These are phyloP conservation scores for Microctonus hyperodae DNA, from an alignment of 2,888 invertebrate species.

Conservation along the genomic window DNA sequence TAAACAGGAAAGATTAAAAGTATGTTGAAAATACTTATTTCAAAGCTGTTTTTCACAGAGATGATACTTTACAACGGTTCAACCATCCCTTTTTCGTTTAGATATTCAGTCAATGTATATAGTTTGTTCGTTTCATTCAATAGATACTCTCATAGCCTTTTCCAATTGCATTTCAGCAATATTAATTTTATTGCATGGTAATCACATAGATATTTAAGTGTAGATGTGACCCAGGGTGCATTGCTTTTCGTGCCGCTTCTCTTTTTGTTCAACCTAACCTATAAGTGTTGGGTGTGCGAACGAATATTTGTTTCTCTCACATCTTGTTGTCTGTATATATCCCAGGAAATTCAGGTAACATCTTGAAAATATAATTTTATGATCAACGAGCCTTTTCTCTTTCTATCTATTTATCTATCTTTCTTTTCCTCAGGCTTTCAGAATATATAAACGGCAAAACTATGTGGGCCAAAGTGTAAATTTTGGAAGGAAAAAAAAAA, in stretches of 20 bases:
- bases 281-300: background rate
- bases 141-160: constrained; percentile 41
- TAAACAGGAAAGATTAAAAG: constrained; percentile 22
- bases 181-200: constrained; percentile 50
- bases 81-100: constrained; percentile 7
- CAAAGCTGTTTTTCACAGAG: constrained; percentile 17
- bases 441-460: background rate
- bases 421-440: background rate
- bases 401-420: background rate
- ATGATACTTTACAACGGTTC: constrained; percentile 24
- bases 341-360: constrained; percentile 3
- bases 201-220: constrained; percentile 28
- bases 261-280: background rate
- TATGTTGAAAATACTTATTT: constrained; percentile 11
- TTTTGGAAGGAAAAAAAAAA: background rate
- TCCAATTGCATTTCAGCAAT: constrained; percentile 51
- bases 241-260: constrained; percentile 9
- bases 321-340: background rate
- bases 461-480: constrained; percentile 16
- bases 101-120: background rate
- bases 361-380: constrained; percentile 11
- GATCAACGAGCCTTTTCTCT: background rate
- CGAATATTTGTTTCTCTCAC: background rate
- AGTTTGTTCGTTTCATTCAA: too few species aligned
- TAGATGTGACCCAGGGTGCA: constrained; percentile 23